Evolutionary conservation across 1,140 invertebrate genomes (phyloP), one percentile per base, ranked within the genome.

Genomic region (Melitaea cinxia): DNA sequence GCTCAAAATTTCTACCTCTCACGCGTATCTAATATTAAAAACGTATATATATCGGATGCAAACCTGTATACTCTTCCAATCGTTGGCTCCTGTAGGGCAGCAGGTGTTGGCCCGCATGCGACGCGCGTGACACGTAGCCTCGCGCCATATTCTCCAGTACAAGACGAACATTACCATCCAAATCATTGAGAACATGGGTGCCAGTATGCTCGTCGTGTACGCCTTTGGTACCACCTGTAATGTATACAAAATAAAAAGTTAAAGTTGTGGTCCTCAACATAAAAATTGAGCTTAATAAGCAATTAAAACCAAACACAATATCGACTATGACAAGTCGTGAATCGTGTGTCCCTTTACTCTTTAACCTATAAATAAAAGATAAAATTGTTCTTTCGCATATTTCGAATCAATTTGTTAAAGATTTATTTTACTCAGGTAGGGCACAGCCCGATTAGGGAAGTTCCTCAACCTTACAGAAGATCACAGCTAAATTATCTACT

Each of bases 111-210:
- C 91, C 33, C 93, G 92, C 77, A 95, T 88, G 47, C 94, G 90
- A 65, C 93, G 91, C 1, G 93, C 93, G 76, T 96, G 95, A 64
- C 92, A 92, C 0, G 92, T 91, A 0, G 95, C 95, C 79, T 95
- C 95, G 28, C 92, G 90, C 93, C 94, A 95, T 68, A 96, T 96
- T 69, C 94, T 92, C 92, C 93, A 93, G 83, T 96, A 96, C n/a
- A 96, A 84, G 1, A 95, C 62, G 56, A 95, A 92, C 93, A 95
- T 94, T 37, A 92, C 93, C 47, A 94, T 73, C 95, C 95, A 96
- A 47, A 95, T 93, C 4, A 94, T 83, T 3, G 92, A 89, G 73
- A 96, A 95, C 72, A 94, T 92, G 0, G 95, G 95, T 12, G 93
- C 93, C 35, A 95, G 88, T 57, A 96, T 91, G 10, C 92, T 93